phyloP scores from a whole-genome alignment of 2,888 invertebrate species.

The Litoditis marina region DNA sequence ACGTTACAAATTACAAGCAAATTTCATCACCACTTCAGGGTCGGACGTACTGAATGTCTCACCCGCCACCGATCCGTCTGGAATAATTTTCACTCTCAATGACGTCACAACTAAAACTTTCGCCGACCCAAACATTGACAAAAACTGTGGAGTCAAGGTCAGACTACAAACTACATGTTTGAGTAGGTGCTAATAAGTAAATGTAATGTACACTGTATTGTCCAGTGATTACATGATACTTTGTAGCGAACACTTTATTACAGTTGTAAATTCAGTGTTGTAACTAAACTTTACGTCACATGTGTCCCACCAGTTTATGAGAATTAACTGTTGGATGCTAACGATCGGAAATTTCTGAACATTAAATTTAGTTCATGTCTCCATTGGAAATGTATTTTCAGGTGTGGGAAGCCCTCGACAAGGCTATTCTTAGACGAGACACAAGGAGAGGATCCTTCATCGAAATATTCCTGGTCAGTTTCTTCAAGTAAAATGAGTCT shows the following conservation, averaged over 20 bases:
- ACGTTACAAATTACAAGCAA: too few species aligned
- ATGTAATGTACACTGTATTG: too few species aligned
- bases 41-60: slow-evolving; percentile 32
- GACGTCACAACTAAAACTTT: slow-evolving; percentile 13
- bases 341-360: not conserved
- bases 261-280: too few species aligned
- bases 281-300: too few species aligned
- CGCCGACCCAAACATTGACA: slow-evolving; percentile 17
- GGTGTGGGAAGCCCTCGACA: slow-evolving; percentile 37
- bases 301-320: too few species aligned
- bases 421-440: slow-evolving; percentile 27
- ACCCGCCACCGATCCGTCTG: slow-evolving; percentile 19
- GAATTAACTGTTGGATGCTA: too few species aligned
- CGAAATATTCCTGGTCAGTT: slow-evolving; percentile 32
- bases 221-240: too few species aligned
- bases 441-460: slow-evolving; percentile 34
- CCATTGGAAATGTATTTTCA: not conserved
- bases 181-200: too few species aligned
- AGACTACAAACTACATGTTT: not conserved
- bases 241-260: too few species aligned
- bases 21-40: too few species aligned
- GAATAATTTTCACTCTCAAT: slow-evolving; percentile 21
- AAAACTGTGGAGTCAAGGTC: slow-evolving; percentile 30
- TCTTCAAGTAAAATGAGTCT: not conserved
- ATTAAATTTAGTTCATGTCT: too few species aligned